Evolutionary conservation across 53 echinoderm and acorn worm genomes (phyloP), one percentile per base, ranked within the genome.

Genomic region (Mesocentrotus franciscanus): DNA sequence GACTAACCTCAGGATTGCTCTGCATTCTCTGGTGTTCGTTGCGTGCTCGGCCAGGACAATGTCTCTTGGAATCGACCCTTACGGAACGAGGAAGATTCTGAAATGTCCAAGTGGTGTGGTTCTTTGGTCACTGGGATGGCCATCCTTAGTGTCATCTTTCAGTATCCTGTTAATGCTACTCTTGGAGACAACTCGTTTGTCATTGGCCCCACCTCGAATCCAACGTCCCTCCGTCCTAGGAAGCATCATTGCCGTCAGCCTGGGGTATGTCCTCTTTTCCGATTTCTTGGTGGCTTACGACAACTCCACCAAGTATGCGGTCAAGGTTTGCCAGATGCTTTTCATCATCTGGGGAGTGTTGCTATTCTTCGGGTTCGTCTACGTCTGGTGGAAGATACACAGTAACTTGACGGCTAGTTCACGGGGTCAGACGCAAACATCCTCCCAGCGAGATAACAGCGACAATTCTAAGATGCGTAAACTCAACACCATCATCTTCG

Each of bases 111-210:
- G 96, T 22, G 96, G 96, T 1, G 95, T 96, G 4, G 92, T 97
- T 68, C 71, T 97, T 59, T 97, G 97, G 97, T 97, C 97, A 26
- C 68, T 95, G 18, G 97, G 97, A 34, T 97, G 96, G 96, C 97
- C 97, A 39, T 96, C 94, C 30, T 89, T 97, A 72, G 95, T 95
- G 32, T 91, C 97, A 27, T 96, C 97, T 4, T 94, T 97, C 93
- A 97, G 97, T 78, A 95, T 97, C 26, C 93, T 97, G 56, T 92
- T 97, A 16, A 56, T 97, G 61, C 96, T 96, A 4, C 96, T 97
- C 32, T 94, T 97, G 56, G 97, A 97, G 94, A 97, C 97, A 1
- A 97, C 97, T 1, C 95, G 95, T n/a, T 76, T 97, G 96, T 95
- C 96, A 0, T 89, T 97, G 55, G 96, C 96, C 13, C 96, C 97